These are phyloP conservation scores for Urophycis tenuis DNA, from an alignment of 2,797 vertebrate species.

Conservation along the genomic window DNA sequence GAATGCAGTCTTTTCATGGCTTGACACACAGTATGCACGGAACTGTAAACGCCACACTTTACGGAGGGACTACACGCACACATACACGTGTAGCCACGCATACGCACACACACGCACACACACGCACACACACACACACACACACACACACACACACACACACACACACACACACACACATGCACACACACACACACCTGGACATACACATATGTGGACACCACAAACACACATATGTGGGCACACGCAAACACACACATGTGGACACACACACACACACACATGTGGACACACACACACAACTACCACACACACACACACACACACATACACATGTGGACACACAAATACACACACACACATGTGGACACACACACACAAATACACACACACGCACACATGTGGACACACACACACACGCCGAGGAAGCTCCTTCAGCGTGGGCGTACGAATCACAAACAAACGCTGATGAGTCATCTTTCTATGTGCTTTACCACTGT, in stretches of 20 bases:
- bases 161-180: constrained; percentile 9
- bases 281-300: constrained; percentile 23
- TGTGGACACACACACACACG: constrained; percentile 13
- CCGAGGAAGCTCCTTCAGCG: constrained; percentile 65
- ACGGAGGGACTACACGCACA: constrained; percentile 23
- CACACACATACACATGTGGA: constrained; percentile 23
- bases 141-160: background rate
- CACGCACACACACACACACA: constrained; percentile 20
- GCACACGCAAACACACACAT: constrained; percentile 11
- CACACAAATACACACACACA: constrained; percentile 25
- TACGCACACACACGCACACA: constrained; percentile 27
- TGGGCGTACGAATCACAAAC: constrained; percentile 65
- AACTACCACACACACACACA: constrained; percentile 27
- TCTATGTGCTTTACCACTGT: constrained; percentile 51
- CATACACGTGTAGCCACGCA: constrained; percentile 33
- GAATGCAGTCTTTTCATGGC: constrained; percentile 25
- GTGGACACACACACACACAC: constrained; percentile 7
- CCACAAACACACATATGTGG: constrained; percentile 10
- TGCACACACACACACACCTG: constrained; percentile 25
- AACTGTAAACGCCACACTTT: constrained; percentile 30
- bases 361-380: constrained; percentile 31
- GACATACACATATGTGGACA: constrained; percentile 20
- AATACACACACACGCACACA: constrained; percentile 9
- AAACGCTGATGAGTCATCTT: constrained; percentile 71
- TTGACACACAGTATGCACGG: constrained; percentile 24